These are phyloP conservation scores for Salticus scenicus DNA, from an alignment of 2,888 invertebrate genomes.

Conservation along the genomic window DNA sequence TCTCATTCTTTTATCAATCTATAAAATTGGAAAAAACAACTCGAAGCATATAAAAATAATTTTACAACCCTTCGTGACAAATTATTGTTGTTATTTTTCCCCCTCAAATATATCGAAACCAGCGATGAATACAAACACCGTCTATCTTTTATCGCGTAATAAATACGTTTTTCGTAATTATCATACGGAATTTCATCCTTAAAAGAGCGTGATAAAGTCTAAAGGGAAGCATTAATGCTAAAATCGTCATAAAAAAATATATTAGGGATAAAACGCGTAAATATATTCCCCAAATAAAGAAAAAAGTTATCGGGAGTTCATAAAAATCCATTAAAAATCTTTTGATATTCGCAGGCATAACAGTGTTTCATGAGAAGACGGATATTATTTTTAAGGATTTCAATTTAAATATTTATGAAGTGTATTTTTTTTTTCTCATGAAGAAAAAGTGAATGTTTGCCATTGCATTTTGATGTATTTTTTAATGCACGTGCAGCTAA, in stretches of 20 bases:
- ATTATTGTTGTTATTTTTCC: not conserved
- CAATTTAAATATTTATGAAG: constrained; percentile 7
- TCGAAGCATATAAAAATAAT: no score
- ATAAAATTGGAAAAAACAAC: no score
- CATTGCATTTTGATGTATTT: not conserved
- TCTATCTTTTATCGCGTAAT: not conserved
- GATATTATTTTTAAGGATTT: constrained; percentile 9
- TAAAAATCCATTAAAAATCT: not conserved
- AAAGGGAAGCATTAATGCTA: not conserved
- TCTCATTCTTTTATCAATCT: no score
- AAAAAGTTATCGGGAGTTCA: not conserved
- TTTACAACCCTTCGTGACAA: not conserved
- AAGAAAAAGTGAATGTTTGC: constrained; percentile 4
- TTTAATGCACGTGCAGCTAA: not conserved
- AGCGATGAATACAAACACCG: not conserved
- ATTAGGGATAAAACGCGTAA: not conserved
- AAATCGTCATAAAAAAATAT: no score
- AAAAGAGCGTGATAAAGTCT: not conserved
- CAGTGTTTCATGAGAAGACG: not conserved
- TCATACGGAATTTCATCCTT: not conserved
- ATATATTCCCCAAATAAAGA: not conserved
- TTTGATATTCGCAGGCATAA: not conserved
- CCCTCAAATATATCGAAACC: not conserved
- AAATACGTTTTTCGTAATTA: not conserved
- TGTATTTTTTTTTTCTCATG: not conserved